Evolutionary conservation across 2,797 vertebrate species (phyloP).

Genomic region (Nasua narica): DNA sequence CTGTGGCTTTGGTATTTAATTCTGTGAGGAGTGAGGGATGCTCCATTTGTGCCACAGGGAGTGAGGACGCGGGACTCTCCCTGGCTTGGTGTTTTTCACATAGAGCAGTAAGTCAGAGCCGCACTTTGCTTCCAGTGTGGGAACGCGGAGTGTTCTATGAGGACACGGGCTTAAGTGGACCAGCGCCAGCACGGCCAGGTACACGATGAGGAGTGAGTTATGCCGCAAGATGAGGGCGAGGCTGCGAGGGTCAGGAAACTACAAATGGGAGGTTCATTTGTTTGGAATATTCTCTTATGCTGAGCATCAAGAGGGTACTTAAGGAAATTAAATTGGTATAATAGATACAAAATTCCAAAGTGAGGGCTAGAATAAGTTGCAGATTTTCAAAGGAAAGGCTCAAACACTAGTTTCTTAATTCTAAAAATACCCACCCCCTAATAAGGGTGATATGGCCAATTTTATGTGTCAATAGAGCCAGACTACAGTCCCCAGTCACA

Average conservation of each 20-base stretch:
- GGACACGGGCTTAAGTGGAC: background rate
- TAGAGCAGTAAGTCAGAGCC: background rate
- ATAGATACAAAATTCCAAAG: background rate
- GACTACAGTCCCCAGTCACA: background rate
- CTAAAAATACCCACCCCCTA: background rate
- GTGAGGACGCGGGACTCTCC: background rate
- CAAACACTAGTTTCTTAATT: background rate
- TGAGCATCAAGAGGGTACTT: background rate
- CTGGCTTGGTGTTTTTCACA: background rate
- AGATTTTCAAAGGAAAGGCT: background rate
- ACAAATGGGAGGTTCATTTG: background rate
- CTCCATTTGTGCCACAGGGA: background rate
- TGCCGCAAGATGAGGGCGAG: background rate
- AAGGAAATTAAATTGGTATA: background rate
- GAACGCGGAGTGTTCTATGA: background rate
- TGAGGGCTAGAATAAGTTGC: background rate
- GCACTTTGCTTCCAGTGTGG: background rate
- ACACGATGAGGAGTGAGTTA: background rate
- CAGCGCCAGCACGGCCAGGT: background rate
- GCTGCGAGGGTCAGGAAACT: background rate
- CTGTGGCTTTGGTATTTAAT: background rate
- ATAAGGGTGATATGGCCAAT: background rate
- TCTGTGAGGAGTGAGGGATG: background rate
- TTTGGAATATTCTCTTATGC: background rate
- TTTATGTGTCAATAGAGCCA: background rate